Evolutionary conservation across 2,797 vertebrate species (phyloP), one percentile per base, ranked within the genome.

Genomic region (Oreochromis grahami): DNA sequence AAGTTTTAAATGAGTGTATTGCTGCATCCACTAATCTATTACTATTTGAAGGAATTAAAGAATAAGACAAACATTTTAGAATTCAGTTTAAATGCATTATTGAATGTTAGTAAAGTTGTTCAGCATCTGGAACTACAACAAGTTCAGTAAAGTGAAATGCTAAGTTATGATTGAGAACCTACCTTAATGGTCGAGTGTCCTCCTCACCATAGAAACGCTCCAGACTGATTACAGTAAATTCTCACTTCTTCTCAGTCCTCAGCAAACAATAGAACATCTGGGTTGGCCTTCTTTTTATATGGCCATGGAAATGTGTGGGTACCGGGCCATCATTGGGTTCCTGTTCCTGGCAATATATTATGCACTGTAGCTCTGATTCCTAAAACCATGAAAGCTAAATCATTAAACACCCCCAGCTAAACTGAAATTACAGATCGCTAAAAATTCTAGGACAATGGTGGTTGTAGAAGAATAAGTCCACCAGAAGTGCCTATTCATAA

Each of bases 231-330:
- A 74, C 26, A 85, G 10, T 32, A 26, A 77, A 70, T 56, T 38
- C 50, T 58, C 19, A 58, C 68, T 36, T 80, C 80, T n/a, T 10
- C 63, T 51, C 12, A 34, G 51, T 48, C 36, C 43, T 52, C 76
- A 52, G 34, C n/a, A 41, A 68, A n/a, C 43, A 36, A 29, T 24
- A 4, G 52, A 77, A 36, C 24, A 45, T 63, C 29, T 74, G 60
- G 41, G 43, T 36, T 60, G 63, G 32, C 41, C 38, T 7, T 41
- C n/a, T 78, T 85, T 88, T 91, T 94, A 93, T 94, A 93, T 11
- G 6, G 60, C 32, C 43, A 53, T 8, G 79, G 45, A 85, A 15
- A 45, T 55, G 63, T 74, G 88, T 86, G 91, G 78, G 60, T 60
- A 58, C 60, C 53, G 70, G 87, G 58, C 60, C 13, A 80, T 87